Evolutionary conservation across 2,797 vertebrate species (phyloP).

Genomic region (Eptatretus atami): DNA sequence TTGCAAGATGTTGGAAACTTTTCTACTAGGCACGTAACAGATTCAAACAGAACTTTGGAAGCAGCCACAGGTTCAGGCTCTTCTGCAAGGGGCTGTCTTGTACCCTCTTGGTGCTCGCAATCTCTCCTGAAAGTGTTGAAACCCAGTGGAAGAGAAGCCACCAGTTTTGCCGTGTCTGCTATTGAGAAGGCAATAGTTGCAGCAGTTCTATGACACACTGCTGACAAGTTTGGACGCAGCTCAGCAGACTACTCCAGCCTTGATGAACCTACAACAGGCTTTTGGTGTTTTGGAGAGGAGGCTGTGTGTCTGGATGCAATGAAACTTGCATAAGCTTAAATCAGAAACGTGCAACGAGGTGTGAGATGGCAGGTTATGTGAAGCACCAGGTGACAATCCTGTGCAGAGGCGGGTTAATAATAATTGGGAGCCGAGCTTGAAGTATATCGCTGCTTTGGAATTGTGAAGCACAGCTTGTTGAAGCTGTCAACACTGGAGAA

Average conservation of each 20-base stretch:
- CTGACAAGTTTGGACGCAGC: neutral
- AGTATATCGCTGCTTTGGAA: constrained; percentile 26
- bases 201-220: neutral
- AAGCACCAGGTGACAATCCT: neutral
- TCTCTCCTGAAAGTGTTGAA: no score
- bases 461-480: constrained; percentile 58
- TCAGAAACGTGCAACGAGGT: neutral
- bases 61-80: no score
- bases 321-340: no score
- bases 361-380: neutral
- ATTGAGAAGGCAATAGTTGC: no score
- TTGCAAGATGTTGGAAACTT: no score
- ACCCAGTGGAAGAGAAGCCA: no score
- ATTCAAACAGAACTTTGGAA: no score
- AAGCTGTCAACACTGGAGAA: constrained; percentile 93
- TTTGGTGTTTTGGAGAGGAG: neutral
- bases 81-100: no score
- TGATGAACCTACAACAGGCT: neutral
- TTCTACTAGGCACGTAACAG: no score
- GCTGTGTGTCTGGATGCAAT: neutral
- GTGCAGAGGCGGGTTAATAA: neutral
- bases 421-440: neutral
- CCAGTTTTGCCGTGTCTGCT: no score
- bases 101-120: no score
- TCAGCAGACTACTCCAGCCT: constrained; percentile 3